These are phyloP conservation scores for Hippocampus comes DNA, from an alignment of 2,113 vertebrate genomes.

Conservation along the genomic window DNA sequence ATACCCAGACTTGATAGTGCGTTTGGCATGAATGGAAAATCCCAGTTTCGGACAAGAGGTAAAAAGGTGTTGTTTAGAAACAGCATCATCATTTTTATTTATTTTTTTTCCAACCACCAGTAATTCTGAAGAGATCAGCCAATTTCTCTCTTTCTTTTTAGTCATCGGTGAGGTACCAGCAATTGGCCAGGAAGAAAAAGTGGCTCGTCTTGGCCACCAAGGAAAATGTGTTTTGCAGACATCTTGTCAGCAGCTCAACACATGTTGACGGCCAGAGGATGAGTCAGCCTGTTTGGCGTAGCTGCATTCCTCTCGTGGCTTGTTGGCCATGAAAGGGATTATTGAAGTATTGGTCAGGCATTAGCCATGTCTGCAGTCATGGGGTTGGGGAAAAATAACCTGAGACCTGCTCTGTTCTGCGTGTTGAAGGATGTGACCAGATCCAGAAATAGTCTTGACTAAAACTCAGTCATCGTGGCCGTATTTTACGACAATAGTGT, in stretches of 20 bases:
- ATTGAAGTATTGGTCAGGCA: not conserved
- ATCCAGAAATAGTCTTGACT: not conserved
- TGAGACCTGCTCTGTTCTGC: slow-evolving; percentile 24
- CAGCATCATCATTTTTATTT: no score
- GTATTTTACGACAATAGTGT: slow-evolving; percentile 18
- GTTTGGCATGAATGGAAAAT: no score
- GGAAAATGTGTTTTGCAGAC: not conserved
- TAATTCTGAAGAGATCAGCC: no score
- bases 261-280: not conserved
- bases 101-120: no score
- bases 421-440: not conserved
- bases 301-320: not conserved
- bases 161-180: not conserved
- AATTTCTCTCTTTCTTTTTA: not conserved
- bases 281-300: not conserved
- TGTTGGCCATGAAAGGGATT: not conserved
- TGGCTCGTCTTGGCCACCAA: not conserved
- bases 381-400: slow-evolving; percentile 7
- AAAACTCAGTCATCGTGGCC: slow-evolving; percentile 3
- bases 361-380: slow-evolving; percentile 10
- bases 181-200: not conserved
- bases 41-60: no score
- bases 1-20: no score
- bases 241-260: not conserved
- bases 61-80: no score